These are phyloP conservation scores for Pseudococcus viburni DNA, from an alignment of 2,888 invertebrate genomes.

Conservation along the genomic window DNA sequence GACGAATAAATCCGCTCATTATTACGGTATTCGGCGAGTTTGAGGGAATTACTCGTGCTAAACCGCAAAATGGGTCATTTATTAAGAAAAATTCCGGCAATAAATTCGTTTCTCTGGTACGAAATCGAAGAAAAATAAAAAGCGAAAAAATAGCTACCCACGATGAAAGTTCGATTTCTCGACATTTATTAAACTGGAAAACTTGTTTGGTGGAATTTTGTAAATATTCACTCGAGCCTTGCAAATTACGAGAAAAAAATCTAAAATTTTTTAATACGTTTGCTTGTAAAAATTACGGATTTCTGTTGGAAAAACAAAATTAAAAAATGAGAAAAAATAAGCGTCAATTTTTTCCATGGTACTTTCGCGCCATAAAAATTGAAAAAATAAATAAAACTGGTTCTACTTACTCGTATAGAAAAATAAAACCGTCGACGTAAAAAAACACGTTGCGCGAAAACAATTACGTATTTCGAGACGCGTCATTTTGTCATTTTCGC, in stretches of 20 bases:
- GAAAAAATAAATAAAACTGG: background rate
- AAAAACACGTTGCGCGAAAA: conserved; percentile 24
- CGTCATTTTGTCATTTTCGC: conserved; percentile 40
- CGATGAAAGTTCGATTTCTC: background rate
- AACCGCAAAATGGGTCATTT: background rate
- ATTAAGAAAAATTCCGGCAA: background rate
- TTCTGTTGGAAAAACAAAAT: too few relatives aligned
- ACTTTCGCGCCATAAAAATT: too few relatives aligned
- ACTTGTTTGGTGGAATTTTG: too few relatives aligned
- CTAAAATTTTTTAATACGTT: too few relatives aligned
- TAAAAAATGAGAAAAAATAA: too few relatives aligned
- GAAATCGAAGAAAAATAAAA: background rate
- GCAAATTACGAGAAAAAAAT: too few relatives aligned
- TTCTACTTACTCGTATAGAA: background rate
- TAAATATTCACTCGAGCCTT: too few relatives aligned
- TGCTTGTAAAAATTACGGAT: too few relatives aligned
- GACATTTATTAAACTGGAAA: too few relatives aligned
- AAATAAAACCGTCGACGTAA: background rate
- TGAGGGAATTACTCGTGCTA: background rate
- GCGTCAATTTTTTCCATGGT: too few relatives aligned
- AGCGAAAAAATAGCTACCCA: background rate
- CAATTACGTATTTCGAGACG: conserved; percentile 17
- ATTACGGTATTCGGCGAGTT: background rate
- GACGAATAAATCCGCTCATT: conserved; percentile 20
- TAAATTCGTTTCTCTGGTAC: background rate